phyloP scores from a whole-genome alignment of 2,888 invertebrate species.

The Tipula helvola region DNA sequence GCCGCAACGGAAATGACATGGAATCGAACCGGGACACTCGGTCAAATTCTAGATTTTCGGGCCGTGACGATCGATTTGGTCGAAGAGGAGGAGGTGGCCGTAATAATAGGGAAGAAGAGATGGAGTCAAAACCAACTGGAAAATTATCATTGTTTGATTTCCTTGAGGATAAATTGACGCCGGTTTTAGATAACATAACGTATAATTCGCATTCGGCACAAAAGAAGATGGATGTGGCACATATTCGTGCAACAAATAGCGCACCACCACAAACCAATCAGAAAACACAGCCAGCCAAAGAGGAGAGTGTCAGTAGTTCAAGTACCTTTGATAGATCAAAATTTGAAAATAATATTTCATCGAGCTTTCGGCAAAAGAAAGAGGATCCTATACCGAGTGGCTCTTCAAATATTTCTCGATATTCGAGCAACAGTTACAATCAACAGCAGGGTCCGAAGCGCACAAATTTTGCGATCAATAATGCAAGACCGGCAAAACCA shows the following conservation, averaged over 20 bases:
- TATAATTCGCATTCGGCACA: slow-evolving; percentile 11
- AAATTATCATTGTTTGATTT: slow-evolving; percentile 73
- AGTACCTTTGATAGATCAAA: slow-evolving; percentile 20
- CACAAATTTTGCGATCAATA: slow-evolving; percentile 9
- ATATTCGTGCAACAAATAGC: not conserved
- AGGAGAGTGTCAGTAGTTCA: slow-evolving; percentile 10
- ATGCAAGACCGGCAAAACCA: not conserved
- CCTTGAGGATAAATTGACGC: slow-evolving; percentile 58
- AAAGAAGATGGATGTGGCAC: not conserved
- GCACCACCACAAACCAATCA: slow-evolving; percentile 11
- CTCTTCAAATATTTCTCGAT: slow-evolving; percentile 11
- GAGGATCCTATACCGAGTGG: slow-evolving; percentile 9
- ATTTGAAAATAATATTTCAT: slow-evolving; percentile 35
- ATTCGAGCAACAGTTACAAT: slow-evolving; percentile 6
- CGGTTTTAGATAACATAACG: slow-evolving; percentile 9
- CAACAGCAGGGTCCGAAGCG: not conserved
- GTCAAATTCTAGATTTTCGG: slow-evolving; percentile 12
- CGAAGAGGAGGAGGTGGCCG: slow-evolving; percentile 11
- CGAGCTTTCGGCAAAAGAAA: slow-evolving; percentile 25
- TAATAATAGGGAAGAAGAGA: slow-evolving; percentile 20
- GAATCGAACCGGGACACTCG: slow-evolving; percentile 11
- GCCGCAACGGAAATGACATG: slow-evolving; percentile 16
- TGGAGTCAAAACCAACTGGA: slow-evolving; percentile 59
- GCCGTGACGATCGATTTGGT: slow-evolving; percentile 12
- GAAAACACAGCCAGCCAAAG: not conserved